A percentile compares a stretch with the other conserved stretches of the same genome.
phyloP scores from a whole-genome alignment of 2,888 invertebrate genomes.

The Agrypnus murinus region DNA sequence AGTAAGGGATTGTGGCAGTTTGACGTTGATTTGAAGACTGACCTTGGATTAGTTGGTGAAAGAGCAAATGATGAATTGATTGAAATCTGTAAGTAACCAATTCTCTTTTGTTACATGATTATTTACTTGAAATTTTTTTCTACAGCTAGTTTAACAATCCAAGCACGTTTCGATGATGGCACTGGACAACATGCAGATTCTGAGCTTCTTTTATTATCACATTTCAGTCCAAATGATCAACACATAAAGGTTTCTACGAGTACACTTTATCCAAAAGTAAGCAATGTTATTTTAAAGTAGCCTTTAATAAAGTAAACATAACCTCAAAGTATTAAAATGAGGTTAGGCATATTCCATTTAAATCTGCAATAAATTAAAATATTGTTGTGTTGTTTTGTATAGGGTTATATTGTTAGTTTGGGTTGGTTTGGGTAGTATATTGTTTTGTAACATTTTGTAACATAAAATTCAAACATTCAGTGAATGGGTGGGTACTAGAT shows the following conservation, averaged over 20 bases:
- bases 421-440: no score
- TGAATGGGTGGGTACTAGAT: no score
- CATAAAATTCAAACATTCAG: no score
- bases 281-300: no score
- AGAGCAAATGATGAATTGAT: slow-evolving; percentile 63
- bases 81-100: slow-evolving; percentile 58
- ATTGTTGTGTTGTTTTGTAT: no score
- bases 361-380: no score
- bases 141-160: slow-evolving; percentile 69
- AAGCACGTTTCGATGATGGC: slow-evolving; percentile 81
- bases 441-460: no score
- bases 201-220: slow-evolving; percentile 83
- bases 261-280: slow-evolving; percentile 84
- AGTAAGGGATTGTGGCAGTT: slow-evolving; percentile 88
- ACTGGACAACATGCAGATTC: slow-evolving; percentile 79
- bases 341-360: no score
- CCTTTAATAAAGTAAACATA: no score
- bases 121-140: no score
- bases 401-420: no score
- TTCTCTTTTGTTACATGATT: not conserved
- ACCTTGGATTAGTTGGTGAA: slow-evolving; percentile 73
- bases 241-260: slow-evolving; percentile 91
- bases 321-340: no score
- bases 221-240: slow-evolving; percentile 87
- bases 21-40: slow-evolving; percentile 82